These are phyloP conservation scores for Sipha flava DNA, from an alignment of 1,140 invertebrate species.

Conservation along the genomic window DNA sequence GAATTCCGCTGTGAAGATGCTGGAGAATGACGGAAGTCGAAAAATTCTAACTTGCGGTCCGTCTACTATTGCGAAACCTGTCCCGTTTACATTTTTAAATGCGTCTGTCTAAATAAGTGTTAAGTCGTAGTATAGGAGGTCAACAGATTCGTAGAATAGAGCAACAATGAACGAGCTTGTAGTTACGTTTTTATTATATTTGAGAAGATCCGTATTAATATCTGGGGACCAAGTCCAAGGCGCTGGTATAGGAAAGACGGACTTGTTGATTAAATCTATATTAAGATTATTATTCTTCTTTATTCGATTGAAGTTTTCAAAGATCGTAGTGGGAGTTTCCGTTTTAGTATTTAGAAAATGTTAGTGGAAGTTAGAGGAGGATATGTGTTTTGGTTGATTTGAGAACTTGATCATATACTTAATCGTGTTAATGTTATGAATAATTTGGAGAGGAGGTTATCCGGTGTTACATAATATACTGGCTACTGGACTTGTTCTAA, in stretches of 20 bases:
- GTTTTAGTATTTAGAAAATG: background rate
- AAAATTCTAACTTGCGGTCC: background rate
- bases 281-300: background rate
- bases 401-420: background rate
- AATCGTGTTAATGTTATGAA: background rate
- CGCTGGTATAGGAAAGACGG: background rate
- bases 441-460: background rate
- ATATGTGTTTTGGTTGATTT: background rate
- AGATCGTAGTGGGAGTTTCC: background rate
- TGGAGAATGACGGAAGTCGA: background rate
- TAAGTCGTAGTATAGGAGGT: background rate
- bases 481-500: background rate
- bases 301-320: background rate
- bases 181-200: background rate
- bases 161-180: background rate
- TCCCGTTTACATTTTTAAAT: background rate
- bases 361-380: background rate
- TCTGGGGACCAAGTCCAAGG: background rate
- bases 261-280: background rate
- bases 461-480: background rate
- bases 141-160: background rate
- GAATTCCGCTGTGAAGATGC: background rate
- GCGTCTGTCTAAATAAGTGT: background rate
- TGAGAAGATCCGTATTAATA: background rate
- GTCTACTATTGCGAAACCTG: background rate